Evolutionary conservation across 1,140 invertebrate genomes (phyloP), one percentile per base, ranked within the genome.

Genomic region (Cotesia vestalis): DNA sequence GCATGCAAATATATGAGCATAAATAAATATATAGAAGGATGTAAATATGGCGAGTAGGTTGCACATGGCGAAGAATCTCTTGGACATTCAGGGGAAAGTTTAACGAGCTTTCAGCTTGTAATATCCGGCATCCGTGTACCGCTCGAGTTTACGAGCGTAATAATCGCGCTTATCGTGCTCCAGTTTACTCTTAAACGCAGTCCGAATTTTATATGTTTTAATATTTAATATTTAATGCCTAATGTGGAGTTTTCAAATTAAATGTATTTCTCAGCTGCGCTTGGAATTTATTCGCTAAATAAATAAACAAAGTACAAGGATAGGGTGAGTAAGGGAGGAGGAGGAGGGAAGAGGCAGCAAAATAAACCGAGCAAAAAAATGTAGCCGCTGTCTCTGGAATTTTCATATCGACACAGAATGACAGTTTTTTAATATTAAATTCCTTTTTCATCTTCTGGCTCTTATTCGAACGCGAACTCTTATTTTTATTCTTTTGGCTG

Each of bases 381-480:
- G 78, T 79, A 80, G 76, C 75, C 80, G 77, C 81, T 82, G 82
- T 81, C 78, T 76, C 75, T 81, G 85, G 84, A 86, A 86, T 86
- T 87, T 86, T 86, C 84, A 87, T 87, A 86, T 87, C 81, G 82
- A 81, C 80, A 79, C 78, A 83, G 80, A 84, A 87, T 84, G 83
- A 83, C 83, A 86, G 82, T 84, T 84, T 85, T 85, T 82, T 82
- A 83, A 86, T 87, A 87, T 87, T 85, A 87, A 87, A 87, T 87
- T 87, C 85, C 82, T 80, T 74, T 73, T 74, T 75, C 35, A 79
- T 81, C 74, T 73, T 52, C 52, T 46, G 57, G 12, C 35, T 40
- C 36, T 59, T 60, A 55, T 52, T 72, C 55, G 27, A 27, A 27
- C 27, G 27, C 27, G 27, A 27, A 27, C 35, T 40, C 36, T 59